A percentile compares a stretch with the other conserved stretches of the same genome.
These are phyloP conservation scores for Charaxes varanes DNA, from an alignment of 1,140 invertebrate species.

Conservation along the genomic window DNA sequence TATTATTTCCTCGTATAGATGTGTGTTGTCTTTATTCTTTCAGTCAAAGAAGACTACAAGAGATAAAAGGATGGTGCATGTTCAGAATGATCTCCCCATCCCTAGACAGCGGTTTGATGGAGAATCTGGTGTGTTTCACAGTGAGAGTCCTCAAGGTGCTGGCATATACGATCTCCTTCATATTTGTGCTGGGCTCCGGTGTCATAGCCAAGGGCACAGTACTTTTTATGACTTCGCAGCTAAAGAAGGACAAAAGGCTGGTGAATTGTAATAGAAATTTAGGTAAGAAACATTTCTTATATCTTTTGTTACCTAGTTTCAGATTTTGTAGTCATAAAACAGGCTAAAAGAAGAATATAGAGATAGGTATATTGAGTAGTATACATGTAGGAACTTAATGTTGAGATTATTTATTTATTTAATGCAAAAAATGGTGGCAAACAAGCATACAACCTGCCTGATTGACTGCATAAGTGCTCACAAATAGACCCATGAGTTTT, in stretches of 20 bases:
- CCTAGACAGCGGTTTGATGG: slow-evolving; percentile 90
- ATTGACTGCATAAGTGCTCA: too few relatives aligned
- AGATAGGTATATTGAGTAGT: too few relatives aligned
- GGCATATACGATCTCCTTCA: slow-evolving; percentile 89
- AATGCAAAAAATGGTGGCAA: too few relatives aligned
- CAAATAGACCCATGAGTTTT: too few relatives aligned
- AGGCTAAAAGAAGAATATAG: too few relatives aligned
- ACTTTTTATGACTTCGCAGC: slow-evolving; percentile 93
- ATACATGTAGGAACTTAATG: too few relatives aligned
- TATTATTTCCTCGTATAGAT: too few relatives aligned
- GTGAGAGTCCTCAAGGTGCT: slow-evolving; percentile 90
- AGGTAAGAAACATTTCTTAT: slow-evolving; percentile 75
- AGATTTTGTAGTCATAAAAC: too few relatives aligned
- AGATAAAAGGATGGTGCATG: slow-evolving; percentile 97
- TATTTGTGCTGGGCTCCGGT: slow-evolving; percentile 86
- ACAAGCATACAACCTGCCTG: too few relatives aligned
- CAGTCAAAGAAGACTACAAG: slow-evolving; percentile 88
- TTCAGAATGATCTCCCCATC: slow-evolving; percentile 92
- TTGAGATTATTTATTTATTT: too few relatives aligned
- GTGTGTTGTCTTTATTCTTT: slow-evolving; percentile 43
- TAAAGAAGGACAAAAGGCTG: slow-evolving; percentile 83
- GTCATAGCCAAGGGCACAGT: slow-evolving; percentile 90
- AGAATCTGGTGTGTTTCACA: slow-evolving; percentile 88
- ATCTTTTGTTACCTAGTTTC: too few relatives aligned
- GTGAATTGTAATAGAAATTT: slow-evolving; percentile 88